Evolutionary conservation across 2,888 invertebrate genomes (phyloP).

Genomic region (Sipunculus nudus): DNA sequence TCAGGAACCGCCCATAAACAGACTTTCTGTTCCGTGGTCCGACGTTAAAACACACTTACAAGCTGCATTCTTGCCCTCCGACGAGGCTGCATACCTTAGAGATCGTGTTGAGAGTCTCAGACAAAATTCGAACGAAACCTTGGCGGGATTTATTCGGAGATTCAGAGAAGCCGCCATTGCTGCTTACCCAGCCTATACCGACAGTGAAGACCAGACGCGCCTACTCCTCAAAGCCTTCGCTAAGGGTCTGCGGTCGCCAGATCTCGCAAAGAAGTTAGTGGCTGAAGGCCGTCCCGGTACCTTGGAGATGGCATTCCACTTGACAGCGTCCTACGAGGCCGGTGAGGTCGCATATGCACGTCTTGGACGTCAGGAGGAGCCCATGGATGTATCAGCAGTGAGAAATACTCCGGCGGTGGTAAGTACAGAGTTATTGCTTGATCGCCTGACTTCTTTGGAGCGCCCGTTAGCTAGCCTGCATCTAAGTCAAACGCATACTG

Average conservation of each 20-base stretch:
- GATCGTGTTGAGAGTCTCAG: neutral
- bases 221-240: slow-evolving; percentile 7
- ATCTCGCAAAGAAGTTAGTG: slow-evolving; percentile 3
- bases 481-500: no score
- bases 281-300: neutral
- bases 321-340: neutral
- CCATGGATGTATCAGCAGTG: neutral
- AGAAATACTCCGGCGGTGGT: no score
- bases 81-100: slow-evolving; percentile 6
- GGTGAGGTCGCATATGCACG: slow-evolving; percentile 2
- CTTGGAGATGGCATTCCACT: neutral
- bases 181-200: slow-evolving; percentile 4
- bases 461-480: no score
- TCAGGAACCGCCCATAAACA: no score
- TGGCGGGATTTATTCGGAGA: neutral
- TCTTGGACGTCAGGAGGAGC: neutral
- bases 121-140: neutral
- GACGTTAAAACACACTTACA: neutral
- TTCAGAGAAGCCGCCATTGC: slow-evolving; percentile 7
- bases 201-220: slow-evolving; percentile 4
- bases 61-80: neutral
- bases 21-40: slow-evolving; percentile 7
- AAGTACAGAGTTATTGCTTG: no score
- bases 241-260: neutral
- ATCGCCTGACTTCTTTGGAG: no score